Evolutionary conservation across 2,888 invertebrate species (phyloP), one percentile per base, ranked within the genome.

Genomic region (Leptinotarsa rubiginosa): DNA sequence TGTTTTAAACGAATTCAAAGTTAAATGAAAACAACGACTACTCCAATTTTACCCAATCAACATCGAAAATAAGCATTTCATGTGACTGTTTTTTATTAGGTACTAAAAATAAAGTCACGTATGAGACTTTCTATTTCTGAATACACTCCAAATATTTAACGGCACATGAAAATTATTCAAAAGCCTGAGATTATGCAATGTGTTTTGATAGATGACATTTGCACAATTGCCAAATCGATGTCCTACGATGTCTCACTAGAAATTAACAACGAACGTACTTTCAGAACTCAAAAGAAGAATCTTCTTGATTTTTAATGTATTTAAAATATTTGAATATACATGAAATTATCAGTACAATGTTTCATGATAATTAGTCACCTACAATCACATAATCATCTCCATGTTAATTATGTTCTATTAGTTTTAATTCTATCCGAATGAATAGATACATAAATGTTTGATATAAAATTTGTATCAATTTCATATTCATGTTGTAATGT

Each of bases 31-130:
- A 41, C n/a, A 62, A 12, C 62, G 15, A 56, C 16, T 56, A 41
- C 16, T 31, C 62, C n/a, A 41, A 62, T 31, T 62, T 62, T 31
- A 62, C 41, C n/a, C n/a, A 31, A 41, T 16, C 25, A 62, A 25
- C 62, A n/a, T n/a, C 62, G n/a, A 62, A 62, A 62, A 62, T 62
- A 41, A 62, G n/a, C 31, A 41, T 62, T 56, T 41, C 62, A 62
- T 62, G 62, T 62, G 62, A 62, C 62, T 62, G 62, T 62, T 62
- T 62, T 62, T 62, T 62, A 62, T 62, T 31, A 16, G 62, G 62
- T n/a, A 31, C 62, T 62, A 56, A 56, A 56, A 56, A 56, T 56
- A 56, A 12, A 56, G 20, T 56, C 56, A 56, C 56, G 56, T 56
- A 56, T 56, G 56, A 56, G 56, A 56, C 31, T 62, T 41, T 62